Percentiles rank a stretch among this genome's conserved stretches.
Conservation (phyloP, 2,113 vertebrate species). For the Pangasianodon hypophthalmus region DNA sequence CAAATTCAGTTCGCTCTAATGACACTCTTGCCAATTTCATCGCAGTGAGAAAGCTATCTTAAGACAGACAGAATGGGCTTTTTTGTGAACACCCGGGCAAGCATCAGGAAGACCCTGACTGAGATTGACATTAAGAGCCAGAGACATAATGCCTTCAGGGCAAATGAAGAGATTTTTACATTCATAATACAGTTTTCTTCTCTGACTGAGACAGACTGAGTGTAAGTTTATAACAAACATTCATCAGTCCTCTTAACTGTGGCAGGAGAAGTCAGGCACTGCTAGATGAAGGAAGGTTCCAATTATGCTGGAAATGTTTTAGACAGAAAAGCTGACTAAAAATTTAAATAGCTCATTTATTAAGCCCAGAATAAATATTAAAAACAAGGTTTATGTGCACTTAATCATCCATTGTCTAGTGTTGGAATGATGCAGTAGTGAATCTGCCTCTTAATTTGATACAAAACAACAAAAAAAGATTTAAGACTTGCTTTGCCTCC, state of each 20-base stretch:
- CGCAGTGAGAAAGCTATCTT: slow-evolving; percentile 64
- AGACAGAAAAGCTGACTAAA: background rate
- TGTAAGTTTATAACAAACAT: slow-evolving; percentile 56
- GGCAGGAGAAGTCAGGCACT: slow-evolving; percentile 44
- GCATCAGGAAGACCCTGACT: slow-evolving; percentile 7
- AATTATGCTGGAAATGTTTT: slow-evolving; percentile 5
- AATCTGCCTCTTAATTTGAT: slow-evolving; percentile 52
- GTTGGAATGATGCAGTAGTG: background rate
- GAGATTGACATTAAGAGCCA: slow-evolving; percentile 38
- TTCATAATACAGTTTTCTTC: slow-evolving; percentile 30
- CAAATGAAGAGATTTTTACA: slow-evolving; percentile 16
- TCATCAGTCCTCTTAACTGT: slow-evolving; percentile 63
- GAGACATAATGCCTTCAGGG: slow-evolving; percentile 20
- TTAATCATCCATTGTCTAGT: background rate
- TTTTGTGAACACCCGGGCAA: slow-evolving; percentile 30
- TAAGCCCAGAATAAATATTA: background rate
- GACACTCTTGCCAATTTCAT: slow-evolving; percentile 56
- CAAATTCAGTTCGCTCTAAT: slow-evolving; percentile 39
- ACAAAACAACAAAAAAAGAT: background rate
- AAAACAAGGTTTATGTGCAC: background rate
- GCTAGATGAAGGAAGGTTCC: slow-evolving; percentile 58
- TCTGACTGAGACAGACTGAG: slow-evolving; percentile 26
- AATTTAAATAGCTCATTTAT: background rate
- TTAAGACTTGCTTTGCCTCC: background rate
- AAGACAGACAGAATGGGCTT: slow-evolving; percentile 52